phyloP scores from a whole-genome alignment of 2,113 vertebrate genomes.

The Gavialis gangeticus region DNA sequence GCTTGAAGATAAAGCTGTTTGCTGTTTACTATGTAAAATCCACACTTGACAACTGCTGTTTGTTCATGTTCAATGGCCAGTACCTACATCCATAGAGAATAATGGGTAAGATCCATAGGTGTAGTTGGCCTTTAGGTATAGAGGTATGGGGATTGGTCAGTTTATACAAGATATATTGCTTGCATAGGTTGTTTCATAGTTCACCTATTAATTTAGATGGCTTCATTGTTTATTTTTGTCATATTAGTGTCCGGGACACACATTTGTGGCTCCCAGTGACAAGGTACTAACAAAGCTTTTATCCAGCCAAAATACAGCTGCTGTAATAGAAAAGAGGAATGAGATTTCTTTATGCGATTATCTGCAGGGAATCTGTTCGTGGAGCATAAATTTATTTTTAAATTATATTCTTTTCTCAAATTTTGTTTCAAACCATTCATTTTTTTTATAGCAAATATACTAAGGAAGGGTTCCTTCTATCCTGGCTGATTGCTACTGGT shows the following conservation, averaged over 20 bases:
- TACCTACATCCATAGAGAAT: not conserved
- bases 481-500: not conserved
- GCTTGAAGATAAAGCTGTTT: not conserved
- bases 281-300: slow-evolving; percentile 23
- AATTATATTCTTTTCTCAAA: too few relatives aligned
- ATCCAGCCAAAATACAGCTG: not conserved
- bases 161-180: rapidly evolving
- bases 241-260: not conserved
- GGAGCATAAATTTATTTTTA: not conserved
- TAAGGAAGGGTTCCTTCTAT: not conserved
- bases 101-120: not conserved
- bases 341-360: not conserved
- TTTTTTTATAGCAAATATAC: not conserved
- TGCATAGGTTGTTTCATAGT: not conserved
- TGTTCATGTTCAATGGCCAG: not conserved
- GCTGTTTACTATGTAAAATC: not conserved
- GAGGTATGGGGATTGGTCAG: not conserved
- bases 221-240: not conserved
- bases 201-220: not conserved
- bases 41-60: not conserved
- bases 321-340: not conserved
- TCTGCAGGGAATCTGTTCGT: not conserved
- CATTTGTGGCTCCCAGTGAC: not conserved
- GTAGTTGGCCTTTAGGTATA: not conserved
- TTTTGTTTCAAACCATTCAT: not conserved